Evolutionary conservation across 2,888 invertebrate genomes (phyloP), one percentile per base, ranked within the genome.

Genomic region (Drosophila maculinotata): DNA sequence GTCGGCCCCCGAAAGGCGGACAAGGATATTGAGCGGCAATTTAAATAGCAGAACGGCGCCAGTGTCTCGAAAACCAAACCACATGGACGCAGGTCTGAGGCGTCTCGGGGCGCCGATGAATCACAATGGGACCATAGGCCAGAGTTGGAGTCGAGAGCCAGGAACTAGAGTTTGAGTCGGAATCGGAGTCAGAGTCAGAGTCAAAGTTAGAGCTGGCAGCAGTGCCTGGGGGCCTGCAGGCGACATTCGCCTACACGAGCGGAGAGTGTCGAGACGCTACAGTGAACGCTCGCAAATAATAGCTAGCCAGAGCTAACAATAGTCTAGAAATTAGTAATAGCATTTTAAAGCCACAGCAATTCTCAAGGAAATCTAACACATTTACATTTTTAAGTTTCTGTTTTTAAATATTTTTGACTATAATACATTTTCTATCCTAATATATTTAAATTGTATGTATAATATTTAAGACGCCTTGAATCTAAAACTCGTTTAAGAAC

Each of bases 41-140:
- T 84, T 75, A 74, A 87, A 87, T 74, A 78, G 69, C 80, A 76
- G 72, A 79, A 79, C 81, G 89, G 89, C 89, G 89, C 89, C 89
- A 89, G 78, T 75, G 58, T 45, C 38, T 45, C 38, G 45, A 59
- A 65, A 81, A n/a, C 81, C 78, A 70, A 74, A 81, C 79, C 81
- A 65, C 81, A 79, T 79, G 75, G 56, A 69, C 49, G 41, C 58
- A 35, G 53, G 52, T 26, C 51, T 28, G 54, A 30, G 44, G 41
- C 47, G 49, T 26, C 57, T 48, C 56, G 47, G 58, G 33, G 45
- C 52, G 44, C 63, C 72, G 84, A 85, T 85, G 85, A 85, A 79
- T 82, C 82, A 82, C 77, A 65, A 63, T 57, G 54, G 68, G 58
- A 56, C 49, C 49, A 54, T 58, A 67, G 47, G 15, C 41, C 47